Percentiles rank a stretch among this genome's conserved stretches.
These are phyloP conservation scores for Cephus cinctus DNA, from an alignment of 1,140 invertebrate species.

Conservation along the genomic window DNA sequence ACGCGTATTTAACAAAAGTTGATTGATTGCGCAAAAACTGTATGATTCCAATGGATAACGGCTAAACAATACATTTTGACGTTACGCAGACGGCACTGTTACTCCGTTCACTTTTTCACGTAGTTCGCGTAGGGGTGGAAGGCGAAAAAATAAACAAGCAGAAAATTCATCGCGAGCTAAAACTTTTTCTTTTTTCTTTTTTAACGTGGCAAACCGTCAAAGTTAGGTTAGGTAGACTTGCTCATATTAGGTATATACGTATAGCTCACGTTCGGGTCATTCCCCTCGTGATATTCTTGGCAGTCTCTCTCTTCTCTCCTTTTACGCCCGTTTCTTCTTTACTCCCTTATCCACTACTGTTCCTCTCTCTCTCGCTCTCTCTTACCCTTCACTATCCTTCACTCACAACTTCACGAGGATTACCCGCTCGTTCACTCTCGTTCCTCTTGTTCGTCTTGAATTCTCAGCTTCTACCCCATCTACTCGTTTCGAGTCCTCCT, in stretches of 20 bases:
- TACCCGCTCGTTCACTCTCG: constrained; percentile 2
- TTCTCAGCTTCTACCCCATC: constrained; percentile 1
- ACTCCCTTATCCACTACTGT: background rate
- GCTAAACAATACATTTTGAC: too few species aligned
- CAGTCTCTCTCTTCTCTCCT: background rate
- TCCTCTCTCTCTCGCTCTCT: background rate
- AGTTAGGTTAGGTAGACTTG: background rate
- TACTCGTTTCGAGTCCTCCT: constrained; percentile 1
- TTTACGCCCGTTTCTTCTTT: background rate
- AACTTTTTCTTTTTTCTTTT: too few species aligned
- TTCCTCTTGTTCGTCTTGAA: constrained; percentile 8
- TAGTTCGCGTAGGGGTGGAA: too few species aligned
- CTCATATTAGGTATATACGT: constrained; percentile 7
- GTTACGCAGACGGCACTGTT: too few species aligned
- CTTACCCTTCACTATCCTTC: constrained; percentile 2
- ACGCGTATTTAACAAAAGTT: too few species aligned
- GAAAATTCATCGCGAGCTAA: too few species aligned
- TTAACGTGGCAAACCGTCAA: background rate
- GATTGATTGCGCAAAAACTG: too few species aligned
- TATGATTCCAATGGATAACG: too few species aligned
- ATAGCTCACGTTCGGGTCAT: background rate
- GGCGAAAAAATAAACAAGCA: too few species aligned
- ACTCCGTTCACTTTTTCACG: too few species aligned
- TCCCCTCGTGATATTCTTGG: constrained; percentile 5
- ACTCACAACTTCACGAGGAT: too few species aligned